Percentiles rank a stretch among this genome's conserved stretches.
Evolutionary conservation across 2,888 invertebrate genomes (phyloP).

Genomic region (Chloroclystis v-ata): DNA sequence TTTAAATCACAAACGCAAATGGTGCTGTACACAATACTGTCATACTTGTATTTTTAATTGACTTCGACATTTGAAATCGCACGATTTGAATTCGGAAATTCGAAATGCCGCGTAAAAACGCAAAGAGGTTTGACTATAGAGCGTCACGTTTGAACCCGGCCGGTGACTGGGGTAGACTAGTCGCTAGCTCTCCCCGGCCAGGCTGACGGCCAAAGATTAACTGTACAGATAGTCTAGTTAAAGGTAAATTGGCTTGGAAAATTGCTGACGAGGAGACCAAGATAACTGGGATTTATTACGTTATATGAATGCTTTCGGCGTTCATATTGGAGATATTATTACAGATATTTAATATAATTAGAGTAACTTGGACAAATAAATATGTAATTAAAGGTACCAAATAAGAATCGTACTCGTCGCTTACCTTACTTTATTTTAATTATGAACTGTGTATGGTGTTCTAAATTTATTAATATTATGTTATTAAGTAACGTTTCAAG

Average conservation of each 20-base stretch:
- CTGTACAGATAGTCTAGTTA: constrained; percentile 21
- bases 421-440: no score
- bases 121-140: constrained; percentile 20
- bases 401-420: no score
- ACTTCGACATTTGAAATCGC: constrained; percentile 48
- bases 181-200: constrained; percentile 67
- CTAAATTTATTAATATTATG: no score
- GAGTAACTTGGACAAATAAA: no score
- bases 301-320: background rate
- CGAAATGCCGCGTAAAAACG: constrained; percentile 39
- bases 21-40: constrained; percentile 26
- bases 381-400: no score
- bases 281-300: background rate
- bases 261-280: constrained; percentile 2
- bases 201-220: constrained; percentile 58
- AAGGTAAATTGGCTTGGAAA: constrained; percentile 6
- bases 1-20: constrained; percentile 5
- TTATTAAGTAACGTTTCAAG: no score
- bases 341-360: no score
- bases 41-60: constrained; percentile 30
- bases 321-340: no score
- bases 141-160: constrained; percentile 42
- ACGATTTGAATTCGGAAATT: constrained; percentile 41
- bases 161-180: constrained; percentile 61
- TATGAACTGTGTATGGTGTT: no score